These are phyloP conservation scores for Polia nebulosa DNA, from an alignment of 2,888 invertebrate genomes.

Conservation along the genomic window DNA sequence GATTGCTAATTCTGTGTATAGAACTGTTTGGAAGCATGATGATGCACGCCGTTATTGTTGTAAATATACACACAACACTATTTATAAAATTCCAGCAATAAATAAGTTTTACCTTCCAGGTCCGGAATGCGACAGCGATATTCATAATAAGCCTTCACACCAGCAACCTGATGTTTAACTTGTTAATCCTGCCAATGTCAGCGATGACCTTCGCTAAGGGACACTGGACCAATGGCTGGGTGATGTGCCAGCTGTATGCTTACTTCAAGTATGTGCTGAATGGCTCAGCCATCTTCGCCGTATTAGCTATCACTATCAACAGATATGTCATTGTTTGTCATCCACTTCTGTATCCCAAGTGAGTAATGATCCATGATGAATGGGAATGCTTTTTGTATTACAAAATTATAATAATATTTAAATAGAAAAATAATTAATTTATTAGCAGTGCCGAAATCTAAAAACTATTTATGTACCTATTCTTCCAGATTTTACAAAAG, in stretches of 20 bases:
- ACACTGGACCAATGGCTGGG: conserved; percentile 93
- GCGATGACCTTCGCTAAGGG: conserved; percentile 93
- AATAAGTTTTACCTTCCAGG: conserved; percentile 83
- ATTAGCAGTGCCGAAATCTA: neutral
- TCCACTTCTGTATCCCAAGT: conserved; percentile 94
- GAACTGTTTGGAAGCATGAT: conserved; percentile 3
- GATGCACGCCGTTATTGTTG: too few species aligned
- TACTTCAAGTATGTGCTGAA: conserved; percentile 94
- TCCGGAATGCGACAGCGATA: conserved; percentile 95
- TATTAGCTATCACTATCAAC: conserved; percentile 95
- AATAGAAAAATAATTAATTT: neutral
- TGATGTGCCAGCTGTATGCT: conserved; percentile 94
- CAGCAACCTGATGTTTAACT: conserved; percentile 95
- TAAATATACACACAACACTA: too few species aligned
- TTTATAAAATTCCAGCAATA: conserved; percentile 17
- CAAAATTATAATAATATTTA: neutral
- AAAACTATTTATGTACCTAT: neutral
- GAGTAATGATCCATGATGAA: conserved; percentile 72
- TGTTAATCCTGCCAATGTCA: conserved; percentile 95
- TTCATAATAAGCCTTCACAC: conserved; percentile 95
- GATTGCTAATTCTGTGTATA: neutral
- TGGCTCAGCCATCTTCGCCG: conserved; percentile 95
- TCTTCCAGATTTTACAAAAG: conserved; percentile 92
- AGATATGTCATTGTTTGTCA: conserved; percentile 96
- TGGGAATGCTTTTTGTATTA: neutral